phyloP scores from a whole-genome alignment of 2,113 vertebrate genomes.

The Halcyon senegalensis region DNA sequence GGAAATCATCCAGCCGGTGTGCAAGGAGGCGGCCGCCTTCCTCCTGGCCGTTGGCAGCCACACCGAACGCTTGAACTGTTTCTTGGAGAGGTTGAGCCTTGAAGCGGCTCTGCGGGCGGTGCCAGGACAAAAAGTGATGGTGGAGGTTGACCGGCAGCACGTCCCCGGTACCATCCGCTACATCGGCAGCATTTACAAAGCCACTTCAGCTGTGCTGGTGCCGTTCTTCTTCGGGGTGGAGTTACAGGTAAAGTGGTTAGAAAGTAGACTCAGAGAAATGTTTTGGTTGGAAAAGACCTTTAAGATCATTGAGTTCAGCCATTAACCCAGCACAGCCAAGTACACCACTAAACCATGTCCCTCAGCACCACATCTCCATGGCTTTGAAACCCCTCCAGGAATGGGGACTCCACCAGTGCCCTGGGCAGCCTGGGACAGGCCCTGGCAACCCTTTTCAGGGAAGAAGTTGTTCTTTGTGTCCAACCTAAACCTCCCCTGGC shows the following conservation, averaged over 20 bases:
- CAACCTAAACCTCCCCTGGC: not conserved
- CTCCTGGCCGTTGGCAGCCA: constrained; percentile 67
- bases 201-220: not conserved
- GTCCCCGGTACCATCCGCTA: constrained; percentile 76
- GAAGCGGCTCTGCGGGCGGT: constrained; percentile 38
- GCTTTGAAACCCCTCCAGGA: not conserved
- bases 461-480: not conserved
- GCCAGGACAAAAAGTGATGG: constrained; percentile 40
- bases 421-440: not conserved
- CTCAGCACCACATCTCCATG: not conserved
- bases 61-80: constrained; percentile 68
- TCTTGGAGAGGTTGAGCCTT: constrained; percentile 51
- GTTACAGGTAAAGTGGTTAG: constrained; percentile 75
- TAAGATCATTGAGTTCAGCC: not conserved
- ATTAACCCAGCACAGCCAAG: not conserved
- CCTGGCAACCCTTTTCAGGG: not conserved
- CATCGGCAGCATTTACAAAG: constrained; percentile 58
- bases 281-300: not conserved
- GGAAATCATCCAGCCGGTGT: constrained; percentile 43
- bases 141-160: constrained; percentile 38
- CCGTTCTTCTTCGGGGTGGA: constrained; percentile 81
- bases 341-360: not conserved
- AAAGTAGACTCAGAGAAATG: not conserved
- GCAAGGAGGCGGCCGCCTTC: constrained; percentile 7
- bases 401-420: not conserved